These are phyloP conservation scores for Laupala kohalensis DNA, from an alignment of 1,140 invertebrate genomes.

Conservation along the genomic window DNA sequence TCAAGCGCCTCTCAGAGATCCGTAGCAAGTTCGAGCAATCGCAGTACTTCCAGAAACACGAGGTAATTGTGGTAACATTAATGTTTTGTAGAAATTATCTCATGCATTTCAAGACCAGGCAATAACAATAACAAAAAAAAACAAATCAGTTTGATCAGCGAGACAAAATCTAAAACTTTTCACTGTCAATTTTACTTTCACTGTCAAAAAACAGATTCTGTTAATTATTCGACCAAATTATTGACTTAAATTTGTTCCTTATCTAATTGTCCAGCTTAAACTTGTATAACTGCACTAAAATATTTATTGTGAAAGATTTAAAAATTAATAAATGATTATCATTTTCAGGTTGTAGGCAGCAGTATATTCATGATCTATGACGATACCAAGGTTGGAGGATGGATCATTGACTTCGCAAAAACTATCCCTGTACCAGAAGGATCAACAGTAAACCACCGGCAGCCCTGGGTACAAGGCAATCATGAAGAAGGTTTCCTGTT, in stretches of 20 bases:
- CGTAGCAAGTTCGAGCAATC: slow-evolving; percentile 67
- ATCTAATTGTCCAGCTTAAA: neutral
- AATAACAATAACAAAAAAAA: neutral
- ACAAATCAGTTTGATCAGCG: neutral
- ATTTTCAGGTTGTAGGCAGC: slow-evolving; percentile 64
- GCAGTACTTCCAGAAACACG: slow-evolving; percentile 75
- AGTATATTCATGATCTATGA: slow-evolving; percentile 91
- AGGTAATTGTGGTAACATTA: slow-evolving; percentile 62
- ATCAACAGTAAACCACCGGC: slow-evolving; percentile 56
- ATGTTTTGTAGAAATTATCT: neutral
- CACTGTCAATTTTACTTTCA: no score
- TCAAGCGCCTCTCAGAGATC: slow-evolving; percentile 63
- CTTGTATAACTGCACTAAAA: neutral
- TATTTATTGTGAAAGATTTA: neutral
- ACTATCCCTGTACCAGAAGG: slow-evolving; percentile 61
- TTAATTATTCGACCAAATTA: no score
- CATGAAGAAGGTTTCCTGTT: slow-evolving; percentile 88
- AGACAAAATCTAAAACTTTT: neutral
- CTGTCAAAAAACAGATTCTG: no score
- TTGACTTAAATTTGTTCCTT: neutral
- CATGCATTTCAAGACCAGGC: neutral
- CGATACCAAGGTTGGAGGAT: slow-evolving; percentile 68
- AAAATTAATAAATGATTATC: slow-evolving; percentile 10
- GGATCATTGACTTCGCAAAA: slow-evolving; percentile 96
- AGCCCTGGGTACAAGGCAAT: slow-evolving; percentile 74